Percentiles rank a stretch among this genome's conserved stretches.
Evolutionary conservation across 2,888 invertebrate genomes (phyloP).

Genomic region (Callyntrura sp.): DNA sequence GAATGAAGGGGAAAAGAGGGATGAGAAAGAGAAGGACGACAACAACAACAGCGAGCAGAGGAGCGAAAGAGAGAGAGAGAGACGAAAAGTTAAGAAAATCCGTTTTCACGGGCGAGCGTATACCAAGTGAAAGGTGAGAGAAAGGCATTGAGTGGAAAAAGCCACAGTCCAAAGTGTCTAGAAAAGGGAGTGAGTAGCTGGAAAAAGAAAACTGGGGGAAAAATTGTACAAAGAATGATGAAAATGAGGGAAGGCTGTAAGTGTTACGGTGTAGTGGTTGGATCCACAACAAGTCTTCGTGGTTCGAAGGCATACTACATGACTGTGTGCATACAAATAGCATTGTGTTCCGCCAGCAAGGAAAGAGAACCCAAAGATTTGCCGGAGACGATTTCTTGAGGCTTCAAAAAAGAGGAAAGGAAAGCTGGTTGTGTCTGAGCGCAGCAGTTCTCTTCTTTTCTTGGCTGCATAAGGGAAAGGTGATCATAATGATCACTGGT

Average conservation of each 20-base stretch:
- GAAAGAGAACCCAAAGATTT: conserved; percentile 20
- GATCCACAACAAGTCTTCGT: conserved; percentile 18
- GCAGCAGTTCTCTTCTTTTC: not conserved
- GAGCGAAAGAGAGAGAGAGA: conserved; percentile 26
- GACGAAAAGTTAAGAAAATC: conserved; percentile 66
- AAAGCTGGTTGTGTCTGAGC: conserved; percentile 13
- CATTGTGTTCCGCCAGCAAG: not conserved
- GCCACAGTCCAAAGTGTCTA: conserved; percentile 73
- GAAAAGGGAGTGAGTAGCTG: conserved; percentile 17
- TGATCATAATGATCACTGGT: conserved; percentile 20
- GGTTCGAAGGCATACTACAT: conserved; percentile 14
- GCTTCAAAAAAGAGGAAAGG: conserved; percentile 4
- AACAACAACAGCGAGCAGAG: conserved; percentile 26
- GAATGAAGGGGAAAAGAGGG: conserved; percentile 58
- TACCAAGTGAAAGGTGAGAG: conserved; percentile 76
- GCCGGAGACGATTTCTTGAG: not conserved
- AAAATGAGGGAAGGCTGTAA: conserved; percentile 33
- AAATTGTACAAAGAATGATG: conserved; percentile 29
- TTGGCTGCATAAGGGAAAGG: not conserved
- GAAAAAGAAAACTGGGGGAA: not conserved
- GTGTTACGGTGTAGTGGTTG: conserved; percentile 35
- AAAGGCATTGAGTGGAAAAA: conserved; percentile 75
- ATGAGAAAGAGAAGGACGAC: conserved; percentile 35
- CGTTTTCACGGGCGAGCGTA: conserved; percentile 74
- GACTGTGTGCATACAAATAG: not conserved